Base-by-base conservation (phyloP, 2,888 invertebrate genomes). In the Pyralis farinalis region DNA sequence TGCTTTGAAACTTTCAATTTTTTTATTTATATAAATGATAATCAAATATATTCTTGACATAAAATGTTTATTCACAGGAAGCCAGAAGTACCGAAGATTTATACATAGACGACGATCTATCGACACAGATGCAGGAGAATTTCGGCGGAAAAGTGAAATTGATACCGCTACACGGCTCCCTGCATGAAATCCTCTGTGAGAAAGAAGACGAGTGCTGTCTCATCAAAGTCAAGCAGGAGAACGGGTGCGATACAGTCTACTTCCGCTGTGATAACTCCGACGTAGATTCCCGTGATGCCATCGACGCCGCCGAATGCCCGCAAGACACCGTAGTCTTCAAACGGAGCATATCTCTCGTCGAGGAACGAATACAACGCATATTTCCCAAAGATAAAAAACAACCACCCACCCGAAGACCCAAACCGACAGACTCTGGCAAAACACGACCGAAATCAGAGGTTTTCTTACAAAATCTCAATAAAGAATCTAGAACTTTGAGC, bases 61-160 rank as follows among this genome's bases (percentile, higher is more conserved):
- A 3, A 16, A 2, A 16, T 16, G 38, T 25, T 9, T 33, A 27
- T 3, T 61, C 37, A 3, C 68, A 90, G 90, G 85, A 90, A 77
- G 88, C 88, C 58, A 76, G 76, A 61, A 90, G 90, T 63, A 90
- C 89, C n/a, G 90, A 90, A 49, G 90, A 90, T 55, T 60, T 90
- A 35, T 90, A 90, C 69, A 90, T 90, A 55, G 90, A 90, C 61
- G 90, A 90, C 63, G 90, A 90, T 50, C 63, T 90, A 25, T 85
- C 88, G 1, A 76, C 85, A 1, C 82, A 86, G 12, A 72, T 85
- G 75, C 84, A 85, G 47, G 87, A 87, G 39, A 82, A 80, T 59
- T 87, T 87, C 54, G 84, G 85, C 43, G 84, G 84, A 1, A 66
- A 62, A 42, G 79, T 88, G 43, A 80, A 82, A 46, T 65, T 88